Conservation (phyloP, 2,797 vertebrate species). For the Tenualosa thibaudeaui region DNA sequence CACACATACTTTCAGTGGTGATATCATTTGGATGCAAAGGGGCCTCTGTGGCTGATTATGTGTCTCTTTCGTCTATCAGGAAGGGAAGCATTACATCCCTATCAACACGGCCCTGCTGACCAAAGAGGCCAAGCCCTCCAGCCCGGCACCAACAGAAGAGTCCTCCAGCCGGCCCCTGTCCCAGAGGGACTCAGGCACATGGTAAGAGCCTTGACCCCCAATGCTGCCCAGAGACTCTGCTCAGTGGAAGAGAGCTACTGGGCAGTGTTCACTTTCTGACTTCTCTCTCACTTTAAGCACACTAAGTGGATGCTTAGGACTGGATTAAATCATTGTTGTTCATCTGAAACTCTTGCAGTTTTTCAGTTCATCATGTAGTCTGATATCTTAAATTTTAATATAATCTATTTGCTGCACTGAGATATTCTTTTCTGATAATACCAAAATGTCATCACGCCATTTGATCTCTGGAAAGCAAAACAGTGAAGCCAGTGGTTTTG, state of each 20-base stretch:
- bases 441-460: background rate
- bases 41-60: conserved; percentile 37
- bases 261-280: background rate
- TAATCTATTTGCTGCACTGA: background rate
- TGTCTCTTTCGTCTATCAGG: conserved; percentile 67
- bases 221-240: background rate
- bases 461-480: background rate
- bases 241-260: background rate
- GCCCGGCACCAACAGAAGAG: conserved; percentile 70
- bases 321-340: background rate
- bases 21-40: conserved; percentile 33
- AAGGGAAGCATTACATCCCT: conserved; percentile 94
- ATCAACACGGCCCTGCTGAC: conserved; percentile 84
- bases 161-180: conserved; percentile 67
- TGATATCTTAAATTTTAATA: background rate
- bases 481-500: background rate
- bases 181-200: conserved; percentile 74
- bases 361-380: background rate
- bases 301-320: background rate
- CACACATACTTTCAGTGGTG: conserved; percentile 34
- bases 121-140: conserved; percentile 70
- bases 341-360: background rate
- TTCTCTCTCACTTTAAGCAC: background rate
- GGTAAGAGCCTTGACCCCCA: conserved; percentile 72
- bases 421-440: background rate